Conservation (phyloP, 2,888 invertebrate genomes). For the Sisyra nigra region DNA sequence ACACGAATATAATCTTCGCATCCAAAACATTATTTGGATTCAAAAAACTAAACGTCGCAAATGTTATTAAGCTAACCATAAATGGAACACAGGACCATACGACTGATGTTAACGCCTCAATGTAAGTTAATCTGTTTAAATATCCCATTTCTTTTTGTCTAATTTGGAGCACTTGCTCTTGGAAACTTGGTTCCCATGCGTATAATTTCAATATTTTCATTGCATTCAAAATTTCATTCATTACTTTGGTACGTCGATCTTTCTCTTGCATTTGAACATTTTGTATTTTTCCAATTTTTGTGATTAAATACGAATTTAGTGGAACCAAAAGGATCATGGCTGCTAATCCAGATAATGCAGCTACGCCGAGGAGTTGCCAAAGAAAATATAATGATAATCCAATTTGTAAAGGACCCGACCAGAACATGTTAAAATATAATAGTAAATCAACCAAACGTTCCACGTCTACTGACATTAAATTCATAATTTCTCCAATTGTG, state of each 20-base stretch:
- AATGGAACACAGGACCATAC: slow-evolving; percentile 85
- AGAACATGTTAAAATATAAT: slow-evolving; percentile 74
- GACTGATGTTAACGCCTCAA: slow-evolving; percentile 82
- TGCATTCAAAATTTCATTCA: slow-evolving; percentile 86
- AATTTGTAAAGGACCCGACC: slow-evolving; percentile 86
- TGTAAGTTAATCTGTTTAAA: slow-evolving; percentile 76
- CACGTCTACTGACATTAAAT: slow-evolving; percentile 84
- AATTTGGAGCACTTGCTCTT: slow-evolving; percentile 73
- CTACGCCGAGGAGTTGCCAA: slow-evolving; percentile 69
- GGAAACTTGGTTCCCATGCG: slow-evolving; percentile 90
- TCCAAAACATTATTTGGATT: slow-evolving; percentile 71
- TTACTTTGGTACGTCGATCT: slow-evolving; percentile 80
- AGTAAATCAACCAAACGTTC: slow-evolving; percentile 75
- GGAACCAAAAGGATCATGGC: slow-evolving; percentile 90
- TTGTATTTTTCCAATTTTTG: slow-evolving; percentile 62
- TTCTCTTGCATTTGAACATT: slow-evolving; percentile 86
- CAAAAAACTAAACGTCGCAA: slow-evolving; percentile 76
- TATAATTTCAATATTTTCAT: slow-evolving; percentile 89
- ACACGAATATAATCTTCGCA: slow-evolving; percentile 86
- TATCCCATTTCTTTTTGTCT: slow-evolving; percentile 78
- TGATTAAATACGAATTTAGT: slow-evolving; percentile 71
- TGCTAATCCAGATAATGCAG: slow-evolving; percentile 82
- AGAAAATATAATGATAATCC: slow-evolving; percentile 67
- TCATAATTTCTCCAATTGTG: slow-evolving; percentile 83
- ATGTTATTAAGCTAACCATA: slow-evolving; percentile 75